phyloP scores from a whole-genome alignment of 2,797 vertebrate genomes.

The Myotis planiceps region DNA sequence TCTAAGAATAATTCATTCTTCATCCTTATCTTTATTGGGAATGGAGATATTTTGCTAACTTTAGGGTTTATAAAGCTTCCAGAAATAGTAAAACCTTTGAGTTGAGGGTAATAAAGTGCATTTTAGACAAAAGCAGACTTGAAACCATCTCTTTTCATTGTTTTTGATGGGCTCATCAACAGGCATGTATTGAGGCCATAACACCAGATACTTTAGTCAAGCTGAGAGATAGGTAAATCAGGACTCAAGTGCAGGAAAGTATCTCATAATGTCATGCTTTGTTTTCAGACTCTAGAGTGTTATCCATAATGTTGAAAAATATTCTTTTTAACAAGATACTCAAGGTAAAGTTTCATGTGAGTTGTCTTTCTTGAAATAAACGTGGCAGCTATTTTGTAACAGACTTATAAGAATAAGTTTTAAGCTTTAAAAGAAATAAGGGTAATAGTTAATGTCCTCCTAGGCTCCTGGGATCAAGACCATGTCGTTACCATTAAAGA shows the following conservation, averaged over 20 bases:
- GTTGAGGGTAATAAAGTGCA: constrained; percentile 56
- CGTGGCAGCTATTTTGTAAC: constrained; percentile 16
- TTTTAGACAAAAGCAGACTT: constrained; percentile 50
- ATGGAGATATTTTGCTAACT: constrained; percentile 56
- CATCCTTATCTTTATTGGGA: constrained; percentile 39
- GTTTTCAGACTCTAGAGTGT: constrained; percentile 38
- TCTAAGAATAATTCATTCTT: constrained; percentile 1
- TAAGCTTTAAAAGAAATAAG: constrained; percentile 49
- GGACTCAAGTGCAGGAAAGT: neutral
- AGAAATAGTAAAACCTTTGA: constrained; percentile 52
- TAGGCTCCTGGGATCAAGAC: neutral
- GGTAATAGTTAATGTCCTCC: neutral
- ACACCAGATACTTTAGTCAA: neutral
- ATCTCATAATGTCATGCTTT: neutral
- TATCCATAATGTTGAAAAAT: constrained; percentile 50
- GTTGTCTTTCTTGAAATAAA: constrained; percentile 33
- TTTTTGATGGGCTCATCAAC: constrained; percentile 64
- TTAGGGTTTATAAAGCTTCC: constrained; percentile 46
- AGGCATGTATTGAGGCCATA: constrained; percentile 22
- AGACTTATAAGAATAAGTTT: neutral
- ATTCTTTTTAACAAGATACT: constrained; percentile 10
- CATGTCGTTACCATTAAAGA: neutral
- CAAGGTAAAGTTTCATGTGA: neutral
- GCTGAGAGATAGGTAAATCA: neutral
- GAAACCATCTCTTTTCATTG: constrained; percentile 52